These are phyloP conservation scores for Epirrita christyi DNA, from an alignment of 2,888 invertebrate species.

Conservation along the genomic window DNA sequence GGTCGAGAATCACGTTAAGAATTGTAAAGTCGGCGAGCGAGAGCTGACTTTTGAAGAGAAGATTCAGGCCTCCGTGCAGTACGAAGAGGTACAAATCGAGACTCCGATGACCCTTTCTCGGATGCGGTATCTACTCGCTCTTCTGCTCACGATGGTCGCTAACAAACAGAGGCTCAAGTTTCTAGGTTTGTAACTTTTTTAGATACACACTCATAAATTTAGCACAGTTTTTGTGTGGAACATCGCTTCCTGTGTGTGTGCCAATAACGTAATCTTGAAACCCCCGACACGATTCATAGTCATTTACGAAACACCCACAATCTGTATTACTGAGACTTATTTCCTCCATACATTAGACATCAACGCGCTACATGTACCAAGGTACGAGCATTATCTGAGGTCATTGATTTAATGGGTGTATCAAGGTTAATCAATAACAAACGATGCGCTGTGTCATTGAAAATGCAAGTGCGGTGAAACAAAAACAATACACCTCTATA, in stretches of 20 bases:
- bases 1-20: constrained; percentile 86
- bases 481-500: constrained; percentile 21
- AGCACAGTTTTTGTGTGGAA: constrained; percentile 74
- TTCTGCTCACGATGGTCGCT: constrained; percentile 92
- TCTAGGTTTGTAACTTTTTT: constrained; percentile 87
- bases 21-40: constrained; percentile 67
- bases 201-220: constrained; percentile 55
- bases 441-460: constrained; percentile 63
- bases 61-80: constrained; percentile 52
- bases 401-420: constrained; percentile 56
- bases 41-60: constrained; percentile 57
- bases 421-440: constrained; percentile 63
- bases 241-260: constrained; percentile 78
- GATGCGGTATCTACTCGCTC: constrained; percentile 91
- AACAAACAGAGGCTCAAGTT: constrained; percentile 91
- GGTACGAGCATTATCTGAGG: constrained; percentile 51
- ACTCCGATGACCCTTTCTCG: constrained; percentile 88
- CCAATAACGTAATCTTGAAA: constrained; percentile 61
- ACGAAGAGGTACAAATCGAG: constrained; percentile 70
- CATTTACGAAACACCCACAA: constrained; percentile 35
- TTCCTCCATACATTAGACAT: constrained; percentile 66
- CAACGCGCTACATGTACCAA: constrained; percentile 63
- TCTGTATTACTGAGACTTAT: constrained; percentile 29
- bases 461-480: constrained; percentile 50
- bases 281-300: constrained; percentile 49